These are phyloP conservation scores for Ophthalmolycus amberensis DNA, from an alignment of 2,113 vertebrate genomes.

Conservation along the genomic window DNA sequence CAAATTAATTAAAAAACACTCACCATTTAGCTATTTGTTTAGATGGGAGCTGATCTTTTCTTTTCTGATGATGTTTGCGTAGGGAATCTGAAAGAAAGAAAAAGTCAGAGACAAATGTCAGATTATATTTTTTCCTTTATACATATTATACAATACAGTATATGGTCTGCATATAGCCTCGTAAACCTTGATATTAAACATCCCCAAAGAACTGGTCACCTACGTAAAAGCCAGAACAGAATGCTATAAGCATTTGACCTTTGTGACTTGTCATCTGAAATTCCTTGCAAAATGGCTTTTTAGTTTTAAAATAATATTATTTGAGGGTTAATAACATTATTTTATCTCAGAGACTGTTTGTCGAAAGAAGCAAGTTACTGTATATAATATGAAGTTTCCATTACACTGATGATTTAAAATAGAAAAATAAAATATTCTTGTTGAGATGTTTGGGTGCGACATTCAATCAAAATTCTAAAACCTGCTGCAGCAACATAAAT, in stretches of 20 bases:
- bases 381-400: background rate
- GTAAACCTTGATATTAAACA: background rate
- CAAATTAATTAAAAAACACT: conserved; percentile 41
- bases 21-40: conserved; percentile 94
- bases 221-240: background rate
- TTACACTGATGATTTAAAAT: background rate
- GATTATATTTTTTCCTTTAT: background rate
- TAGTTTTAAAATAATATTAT: background rate
- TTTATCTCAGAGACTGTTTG: background rate
- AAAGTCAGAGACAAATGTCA: conserved; percentile 17
- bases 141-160: background rate
- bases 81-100: conserved; percentile 90
- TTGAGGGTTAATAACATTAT: background rate
- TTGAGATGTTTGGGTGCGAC: background rate
- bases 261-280: background rate
- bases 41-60: conserved; percentile 95
- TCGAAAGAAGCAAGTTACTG: background rate
- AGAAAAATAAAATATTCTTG: background rate
- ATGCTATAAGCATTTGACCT: background rate
- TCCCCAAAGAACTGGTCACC: background rate
- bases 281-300: background rate
- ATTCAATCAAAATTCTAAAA: conserved; percentile 14
- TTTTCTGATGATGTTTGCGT: conserved; percentile 98
- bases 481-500: conserved; percentile 29
- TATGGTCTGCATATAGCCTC: background rate